A percentile compares a stretch with the other conserved stretches of the same genome.
Evolutionary conservation across 2,888 invertebrate species (phyloP).

Genomic region (Xiphydria camelus): DNA sequence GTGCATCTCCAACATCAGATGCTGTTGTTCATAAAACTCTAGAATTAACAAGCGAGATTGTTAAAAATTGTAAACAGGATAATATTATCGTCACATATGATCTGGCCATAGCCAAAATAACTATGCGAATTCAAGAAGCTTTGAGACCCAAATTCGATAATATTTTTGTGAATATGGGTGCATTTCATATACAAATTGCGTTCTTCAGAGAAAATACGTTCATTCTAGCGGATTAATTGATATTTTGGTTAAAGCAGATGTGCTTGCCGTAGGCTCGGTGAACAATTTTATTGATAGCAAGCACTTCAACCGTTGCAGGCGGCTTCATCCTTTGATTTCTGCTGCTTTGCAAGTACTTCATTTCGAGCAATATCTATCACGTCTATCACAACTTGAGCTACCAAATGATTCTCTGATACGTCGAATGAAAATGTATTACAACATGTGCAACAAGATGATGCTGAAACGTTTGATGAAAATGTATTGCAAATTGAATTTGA

Average conservation of each 20-base stretch:
- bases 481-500: too few relatives aligned
- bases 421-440: too few relatives aligned
- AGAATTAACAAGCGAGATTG: slow-evolving; percentile 27
- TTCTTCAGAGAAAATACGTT: slow-evolving; percentile 45
- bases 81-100: slow-evolving; percentile 42
- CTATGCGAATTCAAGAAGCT: slow-evolving; percentile 30
- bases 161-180: slow-evolving; percentile 38
- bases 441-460: slow-evolving; percentile 17
- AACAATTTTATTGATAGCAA: slow-evolving; percentile 43
- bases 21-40: slow-evolving; percentile 40
- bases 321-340: slow-evolving; percentile 38
- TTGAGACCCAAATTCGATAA: slow-evolving; percentile 35
- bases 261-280: slow-evolving; percentile 39
- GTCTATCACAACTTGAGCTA: too few relatives aligned
- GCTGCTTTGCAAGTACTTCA: slow-evolving; percentile 38
- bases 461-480: too few relatives aligned
- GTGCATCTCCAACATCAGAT: slow-evolving; percentile 35
- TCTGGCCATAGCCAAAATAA: slow-evolving; percentile 41
- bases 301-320: slow-evolving; percentile 48
- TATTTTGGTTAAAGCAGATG: slow-evolving; percentile 40
- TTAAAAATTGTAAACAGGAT: slow-evolving; percentile 32
- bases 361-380: slow-evolving; percentile 37
- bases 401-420: too few relatives aligned
- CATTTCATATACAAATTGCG: slow-evolving; percentile 39
- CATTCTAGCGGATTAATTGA: slow-evolving; percentile 40